Conservation (phyloP, 2,888 invertebrate genomes). For the Melinopterus prodromus region DNA sequence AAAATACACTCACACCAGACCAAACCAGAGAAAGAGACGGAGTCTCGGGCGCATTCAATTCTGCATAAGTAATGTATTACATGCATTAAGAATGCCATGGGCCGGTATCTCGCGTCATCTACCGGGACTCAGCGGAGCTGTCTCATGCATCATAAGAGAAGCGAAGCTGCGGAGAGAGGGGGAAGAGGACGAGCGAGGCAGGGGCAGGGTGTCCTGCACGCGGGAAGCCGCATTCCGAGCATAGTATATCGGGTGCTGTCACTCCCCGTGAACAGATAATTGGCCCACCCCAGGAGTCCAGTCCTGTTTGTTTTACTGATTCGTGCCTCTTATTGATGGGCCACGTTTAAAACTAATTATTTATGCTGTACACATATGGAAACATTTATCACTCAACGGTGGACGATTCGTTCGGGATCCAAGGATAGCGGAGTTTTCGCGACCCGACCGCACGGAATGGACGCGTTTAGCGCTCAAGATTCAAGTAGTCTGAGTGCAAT, state of each 20-base stretch:
- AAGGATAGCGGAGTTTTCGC: neutral
- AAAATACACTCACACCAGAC: neutral
- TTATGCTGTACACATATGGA: constrained; percentile 24
- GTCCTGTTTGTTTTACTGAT: constrained; percentile 57
- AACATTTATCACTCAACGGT: constrained; percentile 27
- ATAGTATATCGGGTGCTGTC: constrained; percentile 59
- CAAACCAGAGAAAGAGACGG: neutral
- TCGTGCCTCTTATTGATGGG: constrained; percentile 36
- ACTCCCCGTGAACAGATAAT: constrained; percentile 63
- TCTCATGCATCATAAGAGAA: constrained; percentile 52
- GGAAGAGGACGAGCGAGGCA: constrained; percentile 4
- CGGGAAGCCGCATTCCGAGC: constrained; percentile 58
- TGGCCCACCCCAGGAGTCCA: constrained; percentile 64
- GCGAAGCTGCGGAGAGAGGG: constrained; percentile 34
- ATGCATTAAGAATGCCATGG: constrained; percentile 29
- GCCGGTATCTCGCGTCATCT: constrained; percentile 50
- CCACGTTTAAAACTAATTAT: constrained; percentile 36
- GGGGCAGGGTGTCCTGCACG: constrained; percentile 40
- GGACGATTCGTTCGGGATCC: constrained; percentile 18
- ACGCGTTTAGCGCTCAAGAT: neutral
- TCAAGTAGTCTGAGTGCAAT: neutral
- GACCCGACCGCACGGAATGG: neutral
- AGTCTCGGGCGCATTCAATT: constrained; percentile 26
- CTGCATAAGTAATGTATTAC: constrained; percentile 33
- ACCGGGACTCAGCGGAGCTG: constrained; percentile 46